These are phyloP conservation scores for Lerista edwardsae DNA, from an alignment of 2,797 vertebrate species.

Conservation along the genomic window DNA sequence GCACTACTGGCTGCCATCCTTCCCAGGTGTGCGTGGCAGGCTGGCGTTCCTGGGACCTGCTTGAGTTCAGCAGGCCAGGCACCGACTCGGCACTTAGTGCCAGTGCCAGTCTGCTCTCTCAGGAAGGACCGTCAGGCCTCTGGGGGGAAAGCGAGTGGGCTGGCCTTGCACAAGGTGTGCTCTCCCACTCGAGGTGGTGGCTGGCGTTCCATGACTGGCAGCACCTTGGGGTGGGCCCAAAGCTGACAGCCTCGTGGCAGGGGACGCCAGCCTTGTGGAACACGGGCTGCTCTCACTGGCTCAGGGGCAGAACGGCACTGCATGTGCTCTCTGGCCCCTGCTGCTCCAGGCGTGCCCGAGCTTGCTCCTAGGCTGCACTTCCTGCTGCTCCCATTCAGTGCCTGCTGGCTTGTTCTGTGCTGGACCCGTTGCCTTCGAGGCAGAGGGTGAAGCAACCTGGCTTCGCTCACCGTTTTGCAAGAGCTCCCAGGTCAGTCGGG, in stretches of 20 bases:
- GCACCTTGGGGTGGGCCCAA: neutral
- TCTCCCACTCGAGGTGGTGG: neutral
- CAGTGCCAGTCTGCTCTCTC: neutral
- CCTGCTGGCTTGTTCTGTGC: neutral
- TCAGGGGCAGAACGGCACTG: neutral
- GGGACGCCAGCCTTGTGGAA: neutral
- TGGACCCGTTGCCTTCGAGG: neutral
- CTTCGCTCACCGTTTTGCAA: constrained; percentile 62
- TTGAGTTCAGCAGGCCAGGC: neutral
- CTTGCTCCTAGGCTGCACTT: neutral
- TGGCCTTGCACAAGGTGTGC: neutral
- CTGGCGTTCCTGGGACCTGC: neutral
- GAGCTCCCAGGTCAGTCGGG: constrained; percentile 19
- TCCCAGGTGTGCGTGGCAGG: neutral
- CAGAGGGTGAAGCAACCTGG: constrained; percentile 38
- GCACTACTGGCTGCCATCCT: no score
- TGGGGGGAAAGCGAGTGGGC: neutral
- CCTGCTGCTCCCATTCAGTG: neutral
- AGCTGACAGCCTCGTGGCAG: neutral
- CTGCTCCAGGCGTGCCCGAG: neutral
- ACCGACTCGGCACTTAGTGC: neutral
- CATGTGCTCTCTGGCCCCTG: neutral
- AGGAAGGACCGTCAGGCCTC: neutral
- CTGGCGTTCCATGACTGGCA: neutral
- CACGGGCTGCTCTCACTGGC: neutral